These are phyloP conservation scores for Sussaba pulchella DNA, from an alignment of 2,888 invertebrate genomes.

Conservation along the genomic window DNA sequence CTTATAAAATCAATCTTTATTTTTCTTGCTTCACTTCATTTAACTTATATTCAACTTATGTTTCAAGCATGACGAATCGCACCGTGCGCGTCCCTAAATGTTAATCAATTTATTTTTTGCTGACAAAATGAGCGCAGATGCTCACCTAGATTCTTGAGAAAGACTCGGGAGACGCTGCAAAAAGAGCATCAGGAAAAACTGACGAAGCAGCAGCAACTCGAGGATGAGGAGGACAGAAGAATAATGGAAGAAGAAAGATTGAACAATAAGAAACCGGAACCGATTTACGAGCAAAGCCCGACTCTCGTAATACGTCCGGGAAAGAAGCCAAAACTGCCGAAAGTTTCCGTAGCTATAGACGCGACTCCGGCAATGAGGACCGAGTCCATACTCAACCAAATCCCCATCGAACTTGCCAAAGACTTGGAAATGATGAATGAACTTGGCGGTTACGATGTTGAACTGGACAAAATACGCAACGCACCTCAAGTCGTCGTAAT, in stretches of 20 bases:
- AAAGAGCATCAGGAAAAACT: constrained; percentile 81
- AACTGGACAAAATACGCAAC: constrained; percentile 66
- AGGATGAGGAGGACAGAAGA: constrained; percentile 72
- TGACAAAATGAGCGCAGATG: constrained; percentile 81
- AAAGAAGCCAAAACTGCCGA: constrained; percentile 86
- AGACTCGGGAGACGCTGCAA: constrained; percentile 82
- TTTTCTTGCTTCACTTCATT: no score
- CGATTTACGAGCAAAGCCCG: constrained; percentile 79
- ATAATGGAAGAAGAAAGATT: constrained; percentile 67
- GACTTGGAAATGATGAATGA: constrained; percentile 69
- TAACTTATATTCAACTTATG: no score
- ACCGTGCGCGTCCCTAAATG: not conserved
- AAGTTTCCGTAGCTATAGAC: constrained; percentile 92
- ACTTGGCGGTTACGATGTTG: constrained; percentile 67
- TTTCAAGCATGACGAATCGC: not conserved
- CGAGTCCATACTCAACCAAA: constrained; percentile 90
- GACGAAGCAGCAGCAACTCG: constrained; percentile 78
- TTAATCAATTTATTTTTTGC: constrained; percentile 12
- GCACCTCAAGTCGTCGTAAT: constrained; percentile 80
- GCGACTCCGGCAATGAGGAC: constrained; percentile 91
- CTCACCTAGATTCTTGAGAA: constrained; percentile 88
- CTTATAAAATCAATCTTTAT: no score
- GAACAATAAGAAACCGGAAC: constrained; percentile 73
- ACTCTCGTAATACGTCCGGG: constrained; percentile 78
- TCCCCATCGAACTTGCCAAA: constrained; percentile 91